Evolutionary conservation across 1,140 invertebrate species (phyloP), one percentile per base, ranked within the genome.

Genomic region (Drosophila lini): DNA sequence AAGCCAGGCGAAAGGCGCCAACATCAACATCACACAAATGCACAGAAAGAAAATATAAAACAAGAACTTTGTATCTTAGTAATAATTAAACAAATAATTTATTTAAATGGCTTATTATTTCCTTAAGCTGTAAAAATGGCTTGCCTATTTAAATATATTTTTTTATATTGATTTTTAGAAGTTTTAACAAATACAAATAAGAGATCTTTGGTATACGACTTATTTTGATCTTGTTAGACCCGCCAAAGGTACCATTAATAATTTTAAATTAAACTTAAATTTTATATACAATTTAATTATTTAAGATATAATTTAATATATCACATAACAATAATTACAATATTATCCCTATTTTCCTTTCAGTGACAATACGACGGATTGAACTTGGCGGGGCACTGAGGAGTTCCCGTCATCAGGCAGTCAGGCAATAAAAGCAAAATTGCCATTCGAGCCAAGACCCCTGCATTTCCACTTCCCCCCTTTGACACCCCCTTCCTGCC

Each of bases 341-440:
- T n/a, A n/a, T n/a, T n/a, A n/a, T n/a, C n/a, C n/a, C 3, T 2
- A 5, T n/a, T 61, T 44, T 45, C 11, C 3, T 40, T 25, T 22
- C 36, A 69, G n/a, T 31, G 60, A 32, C 67, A 55, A 16, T 34
- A 22, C 16, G 63, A 31, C 41, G 65, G 52, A 69, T 71, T 38
- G 68, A 60, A 63, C 57, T 41, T 41, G 61, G 55, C 38, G 38
- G 36, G 31, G 28, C 55, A 60, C 31, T 60, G 64, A 68, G 67
- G 67, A 70, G 67, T 15, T 69, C 47, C 38, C 40, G 48, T 68
- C 63, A 70, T 70, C 67, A 70, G 64, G 61, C 65, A 65, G 45
- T 71, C 64, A 40, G 64, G 68, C 64, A 71, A 86, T 86, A 86
- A 82, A 88, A 80, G 76, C 56, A 77, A 86, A 85, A 86, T 86